Conservation (phyloP, 2,113 vertebrate genomes). For the Bettongia penicillata region DNA sequence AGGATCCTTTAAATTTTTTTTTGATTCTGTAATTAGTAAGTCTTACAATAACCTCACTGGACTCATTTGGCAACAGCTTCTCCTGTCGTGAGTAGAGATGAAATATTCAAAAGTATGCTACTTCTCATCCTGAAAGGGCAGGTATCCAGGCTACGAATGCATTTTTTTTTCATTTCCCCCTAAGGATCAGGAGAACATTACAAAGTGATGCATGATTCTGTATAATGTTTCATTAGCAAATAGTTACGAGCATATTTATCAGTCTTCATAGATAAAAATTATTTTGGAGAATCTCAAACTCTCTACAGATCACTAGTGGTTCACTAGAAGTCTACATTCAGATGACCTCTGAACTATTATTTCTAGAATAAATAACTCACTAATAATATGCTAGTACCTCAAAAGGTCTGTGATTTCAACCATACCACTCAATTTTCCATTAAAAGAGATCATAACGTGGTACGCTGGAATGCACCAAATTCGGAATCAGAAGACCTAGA, state of each 20-base stretch:
- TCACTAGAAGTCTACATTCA: not conserved
- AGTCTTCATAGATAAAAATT: constrained; percentile 7
- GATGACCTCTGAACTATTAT: not conserved
- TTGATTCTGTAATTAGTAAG: not conserved
- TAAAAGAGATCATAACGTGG: not conserved
- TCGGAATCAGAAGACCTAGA: not conserved
- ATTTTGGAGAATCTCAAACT: not conserved
- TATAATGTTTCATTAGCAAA: constrained; percentile 23
- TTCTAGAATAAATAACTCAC: not conserved
- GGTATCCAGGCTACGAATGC: not conserved
- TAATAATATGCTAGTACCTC: not conserved
- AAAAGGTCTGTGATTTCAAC: not conserved
- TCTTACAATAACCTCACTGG: not conserved
- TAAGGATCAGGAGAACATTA: not conserved
- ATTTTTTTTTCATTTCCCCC: not conserved
- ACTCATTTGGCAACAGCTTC: not conserved
- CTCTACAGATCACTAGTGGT: not conserved
- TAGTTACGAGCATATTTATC: constrained; percentile 7
- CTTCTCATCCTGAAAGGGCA: not conserved
- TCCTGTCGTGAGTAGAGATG: not conserved
- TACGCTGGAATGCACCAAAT: not conserved
- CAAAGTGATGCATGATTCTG: constrained; percentile 36
- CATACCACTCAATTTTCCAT: not conserved
- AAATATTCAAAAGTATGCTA: not conserved
- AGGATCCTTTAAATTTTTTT: not conserved